Evolutionary conservation across 1,140 invertebrate species (phyloP).

Genomic region (Heterodera schachtii): DNA sequence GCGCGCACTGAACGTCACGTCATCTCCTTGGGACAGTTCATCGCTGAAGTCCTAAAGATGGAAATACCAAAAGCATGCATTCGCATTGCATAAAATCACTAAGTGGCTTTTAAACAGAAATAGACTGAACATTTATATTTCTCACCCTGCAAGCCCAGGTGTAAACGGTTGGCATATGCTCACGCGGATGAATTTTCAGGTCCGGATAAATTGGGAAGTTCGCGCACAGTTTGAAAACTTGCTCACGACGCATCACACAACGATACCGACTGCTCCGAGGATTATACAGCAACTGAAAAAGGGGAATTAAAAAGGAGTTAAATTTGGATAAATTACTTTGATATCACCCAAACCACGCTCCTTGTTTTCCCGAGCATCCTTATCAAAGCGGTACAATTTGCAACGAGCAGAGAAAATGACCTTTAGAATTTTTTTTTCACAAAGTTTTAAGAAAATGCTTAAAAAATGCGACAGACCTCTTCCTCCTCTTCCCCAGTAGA

Average conservation of each 20-base stretch:
- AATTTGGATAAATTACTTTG: constrained; percentile 54
- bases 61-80: constrained; percentile 4
- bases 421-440: constrained; percentile 25
- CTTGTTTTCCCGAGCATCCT: constrained; percentile 67
- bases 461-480: constrained; percentile 25
- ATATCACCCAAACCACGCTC: constrained; percentile 69
- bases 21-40: constrained; percentile 15
- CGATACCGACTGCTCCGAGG: constrained; percentile 47
- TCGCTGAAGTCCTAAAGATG: constrained; percentile 38
- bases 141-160: constrained; percentile 40
- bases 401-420: constrained; percentile 50
- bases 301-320: not conserved
- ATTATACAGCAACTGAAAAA: constrained; percentile 35
- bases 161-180: constrained; percentile 36
- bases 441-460: not conserved
- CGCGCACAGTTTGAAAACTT: constrained; percentile 68
- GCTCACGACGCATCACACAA: constrained; percentile 68
- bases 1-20: constrained; percentile 36
- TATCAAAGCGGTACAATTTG: constrained; percentile 57
- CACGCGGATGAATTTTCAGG: constrained; percentile 30
- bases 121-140: no score
- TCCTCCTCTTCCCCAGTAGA: constrained; percentile 61
- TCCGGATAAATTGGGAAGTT: constrained; percentile 58
- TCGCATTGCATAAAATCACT: not conserved
- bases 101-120: no score